Evolutionary conservation across 2,797 vertebrate genomes (phyloP).

Genomic region (Carduelis carduelis): DNA sequence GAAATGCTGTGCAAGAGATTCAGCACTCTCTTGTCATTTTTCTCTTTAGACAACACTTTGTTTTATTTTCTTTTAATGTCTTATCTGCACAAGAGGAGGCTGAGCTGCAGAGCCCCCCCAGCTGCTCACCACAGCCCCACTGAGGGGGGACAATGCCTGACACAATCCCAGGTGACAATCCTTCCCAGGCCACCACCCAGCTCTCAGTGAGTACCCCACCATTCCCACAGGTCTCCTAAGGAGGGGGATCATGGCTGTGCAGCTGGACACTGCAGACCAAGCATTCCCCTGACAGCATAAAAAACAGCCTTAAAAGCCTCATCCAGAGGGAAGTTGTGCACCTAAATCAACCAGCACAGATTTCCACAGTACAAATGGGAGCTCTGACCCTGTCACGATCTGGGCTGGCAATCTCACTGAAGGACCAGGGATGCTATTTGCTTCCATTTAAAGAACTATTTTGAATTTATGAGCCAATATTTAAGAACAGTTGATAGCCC

Average conservation of each 20-base stretch:
- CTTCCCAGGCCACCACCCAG: not conserved
- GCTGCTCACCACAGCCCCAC: not conserved
- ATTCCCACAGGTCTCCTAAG: not conserved
- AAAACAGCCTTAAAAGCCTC: not conserved
- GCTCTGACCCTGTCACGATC: not conserved
- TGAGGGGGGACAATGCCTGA: not conserved
- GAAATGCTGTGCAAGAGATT: not conserved
- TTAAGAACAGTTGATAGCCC: slow-evolving; percentile 4
- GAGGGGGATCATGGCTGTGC: not conserved
- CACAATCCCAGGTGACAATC: not conserved
- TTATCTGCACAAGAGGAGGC: not conserved
- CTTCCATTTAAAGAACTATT: not conserved
- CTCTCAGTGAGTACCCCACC: not conserved
- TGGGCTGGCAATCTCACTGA: not conserved
- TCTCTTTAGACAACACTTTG: not conserved
- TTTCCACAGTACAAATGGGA: not conserved
- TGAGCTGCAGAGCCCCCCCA: not conserved
- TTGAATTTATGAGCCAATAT: not conserved
- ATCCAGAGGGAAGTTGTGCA: not conserved
- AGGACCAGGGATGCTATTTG: not conserved
- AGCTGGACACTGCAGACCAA: not conserved
- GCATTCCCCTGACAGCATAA: not conserved
- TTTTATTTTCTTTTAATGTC: not conserved
- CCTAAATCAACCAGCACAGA: not conserved
- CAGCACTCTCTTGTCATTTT: not conserved